Evolutionary conservation across 1,140 invertebrate species (phyloP), one percentile per base, ranked within the genome.

Genomic region (Myzus persicae): DNA sequence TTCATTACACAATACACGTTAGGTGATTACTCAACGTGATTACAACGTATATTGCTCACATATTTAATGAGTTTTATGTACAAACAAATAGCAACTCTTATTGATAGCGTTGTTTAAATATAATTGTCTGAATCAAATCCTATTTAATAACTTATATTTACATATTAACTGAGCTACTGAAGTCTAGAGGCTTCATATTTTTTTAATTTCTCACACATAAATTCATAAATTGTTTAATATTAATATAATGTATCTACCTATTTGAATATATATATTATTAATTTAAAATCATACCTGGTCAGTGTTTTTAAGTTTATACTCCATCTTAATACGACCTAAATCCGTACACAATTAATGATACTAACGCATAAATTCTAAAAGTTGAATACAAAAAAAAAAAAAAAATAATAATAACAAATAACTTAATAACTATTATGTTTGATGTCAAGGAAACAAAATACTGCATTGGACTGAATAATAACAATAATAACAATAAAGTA

Each of bases 261-360:
- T n/a, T 38, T 38, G n/a, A 81, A 38, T 38, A 82, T 36, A 67
- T 46, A 22, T 3, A n/a, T 18, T 18, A n/a, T 84, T 31, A 20
- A 18, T 44, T 87, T 87, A 31, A 87, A 89, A 51, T 48, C 20
- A 89, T 89, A 89, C 87, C 87, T 48, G 87, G 8, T 89, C n/a
- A 22, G 9, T 5, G 51, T 51, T 36, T 89, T 36, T 26, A 24
- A 51, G 46, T 26, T 4, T 20, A 36, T 46, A 51, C 51, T 89
- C 87, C 87, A 89, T 89, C 36, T 24, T 51, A 51, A 22, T 48
- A 42, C 31, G 14, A 24, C 40, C 8, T n/a, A n/a, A 6, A 22
- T 7, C 2, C 18, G 36, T 44, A 31, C 24, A 42, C 40, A n/a
- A n/a, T n/a, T n/a, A n/a, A n/a, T n/a, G n/a, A n/a, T n/a, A n/a